These are phyloP conservation scores for Paguma larvata DNA, from an alignment of 2,797 vertebrate species.

Conservation along the genomic window DNA sequence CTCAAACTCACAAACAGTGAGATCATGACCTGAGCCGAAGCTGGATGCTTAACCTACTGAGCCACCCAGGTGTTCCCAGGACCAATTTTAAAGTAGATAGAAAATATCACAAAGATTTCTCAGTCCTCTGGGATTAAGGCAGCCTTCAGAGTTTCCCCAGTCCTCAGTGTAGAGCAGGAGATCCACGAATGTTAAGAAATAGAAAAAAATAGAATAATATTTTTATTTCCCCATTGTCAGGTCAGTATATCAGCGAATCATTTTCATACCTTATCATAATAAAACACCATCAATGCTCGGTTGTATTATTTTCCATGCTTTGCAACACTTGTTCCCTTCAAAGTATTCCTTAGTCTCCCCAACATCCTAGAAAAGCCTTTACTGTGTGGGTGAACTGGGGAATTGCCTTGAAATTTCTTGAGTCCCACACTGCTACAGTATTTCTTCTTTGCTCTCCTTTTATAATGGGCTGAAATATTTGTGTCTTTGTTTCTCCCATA, in stretches of 20 bases:
- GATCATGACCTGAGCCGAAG: too few species aligned
- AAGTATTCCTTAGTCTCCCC: neutral
- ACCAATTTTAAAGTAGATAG: neutral
- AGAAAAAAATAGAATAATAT: neutral
- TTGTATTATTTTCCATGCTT: neutral
- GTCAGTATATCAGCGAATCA: neutral
- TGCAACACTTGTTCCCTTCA: neutral
- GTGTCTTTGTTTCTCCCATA: neutral
- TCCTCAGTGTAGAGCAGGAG: neutral
- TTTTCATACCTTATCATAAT: neutral
- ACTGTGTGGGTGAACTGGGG: neutral
- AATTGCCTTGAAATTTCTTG: neutral
- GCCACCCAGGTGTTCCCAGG: too few species aligned
- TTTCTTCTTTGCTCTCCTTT: neutral
- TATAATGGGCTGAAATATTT: neutral
- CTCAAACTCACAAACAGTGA: too few species aligned
- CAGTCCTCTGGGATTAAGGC: neutral
- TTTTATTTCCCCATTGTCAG: neutral
- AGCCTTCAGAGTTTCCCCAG: neutral
- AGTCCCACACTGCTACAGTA: neutral
- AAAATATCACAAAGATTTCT: neutral
- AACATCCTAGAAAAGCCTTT: neutral
- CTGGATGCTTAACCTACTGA: too few species aligned
- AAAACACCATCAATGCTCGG: neutral
- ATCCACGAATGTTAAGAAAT: neutral